These are phyloP conservation scores for Drosophila silvestris DNA, from an alignment of 2,888 invertebrate species.

Conservation along the genomic window DNA sequence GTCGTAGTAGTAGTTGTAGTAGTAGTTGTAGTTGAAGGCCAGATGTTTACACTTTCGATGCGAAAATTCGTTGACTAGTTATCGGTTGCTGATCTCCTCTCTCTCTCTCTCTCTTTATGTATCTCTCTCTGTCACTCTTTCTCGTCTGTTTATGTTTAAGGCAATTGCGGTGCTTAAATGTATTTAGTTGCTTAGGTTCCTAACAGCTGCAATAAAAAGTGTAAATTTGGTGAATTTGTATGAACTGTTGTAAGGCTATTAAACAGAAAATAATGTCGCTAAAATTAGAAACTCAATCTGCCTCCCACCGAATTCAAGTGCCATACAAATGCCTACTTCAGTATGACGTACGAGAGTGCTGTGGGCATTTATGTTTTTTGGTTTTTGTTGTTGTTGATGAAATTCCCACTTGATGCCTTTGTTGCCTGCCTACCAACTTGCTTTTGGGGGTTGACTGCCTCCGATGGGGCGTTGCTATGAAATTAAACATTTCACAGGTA, in stretches of 20 bases:
- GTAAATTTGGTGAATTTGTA: constrained; percentile 4
- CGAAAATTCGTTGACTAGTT: constrained; percentile 71
- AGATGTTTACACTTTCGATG: constrained; percentile 49
- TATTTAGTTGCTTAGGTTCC: constrained; percentile 47
- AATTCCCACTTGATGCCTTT: constrained; percentile 43
- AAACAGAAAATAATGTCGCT: constrained; percentile 23
- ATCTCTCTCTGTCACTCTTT: constrained; percentile 7
- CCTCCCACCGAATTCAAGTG: constrained; percentile 2
- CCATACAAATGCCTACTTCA: constrained; percentile 19
- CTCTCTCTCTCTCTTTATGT: constrained; percentile 7
- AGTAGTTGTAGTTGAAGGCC: constrained; percentile 32
- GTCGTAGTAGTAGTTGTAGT: background rate
- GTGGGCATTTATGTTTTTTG: constrained; percentile 13
- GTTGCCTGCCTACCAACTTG: constrained; percentile 32
- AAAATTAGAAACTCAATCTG: constrained; percentile 34
- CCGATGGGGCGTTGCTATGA: constrained; percentile 84
- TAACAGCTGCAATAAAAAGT: constrained; percentile 50
- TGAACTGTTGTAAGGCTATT: constrained; percentile 3
- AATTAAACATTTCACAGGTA: constrained; percentile 82
- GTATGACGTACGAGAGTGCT: constrained; percentile 2
- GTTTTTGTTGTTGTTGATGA: constrained; percentile 29
- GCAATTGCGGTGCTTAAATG: constrained; percentile 70
- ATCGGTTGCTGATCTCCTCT: constrained; percentile 22
- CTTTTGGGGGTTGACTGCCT: constrained; percentile 56
- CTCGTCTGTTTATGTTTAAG: constrained; percentile 47